A percentile compares a stretch with the other conserved stretches of the same genome.
Conservation (phyloP, 2,888 invertebrate genomes). For the Keiferia lycopersicella region DNA sequence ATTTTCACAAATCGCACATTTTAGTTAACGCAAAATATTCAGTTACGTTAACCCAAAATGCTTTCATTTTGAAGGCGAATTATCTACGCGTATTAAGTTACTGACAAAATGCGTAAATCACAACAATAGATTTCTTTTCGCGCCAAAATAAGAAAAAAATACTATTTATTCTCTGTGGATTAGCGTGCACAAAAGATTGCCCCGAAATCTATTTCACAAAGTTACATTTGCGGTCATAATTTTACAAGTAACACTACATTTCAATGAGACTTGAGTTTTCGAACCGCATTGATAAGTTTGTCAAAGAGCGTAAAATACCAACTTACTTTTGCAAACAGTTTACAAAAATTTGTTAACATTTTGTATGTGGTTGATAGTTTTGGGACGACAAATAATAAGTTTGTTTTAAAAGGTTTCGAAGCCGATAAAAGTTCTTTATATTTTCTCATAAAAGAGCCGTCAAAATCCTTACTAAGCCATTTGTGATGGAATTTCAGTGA, state of each 20-base stretch:
- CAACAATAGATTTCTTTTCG: conserved; percentile 34
- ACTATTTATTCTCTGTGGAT: conserved; percentile 45
- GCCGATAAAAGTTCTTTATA: conserved; percentile 16
- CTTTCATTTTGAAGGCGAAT: conserved; percentile 18
- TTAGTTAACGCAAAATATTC: background rate
- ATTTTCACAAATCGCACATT: too few relatives aligned
- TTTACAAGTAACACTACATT: background rate
- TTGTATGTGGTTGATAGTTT: background rate
- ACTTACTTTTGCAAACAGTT: background rate
- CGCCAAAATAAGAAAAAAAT: conserved; percentile 39
- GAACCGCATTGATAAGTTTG: background rate
- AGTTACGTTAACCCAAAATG: conserved; percentile 21
- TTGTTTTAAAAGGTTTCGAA: background rate
- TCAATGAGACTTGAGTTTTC: background rate
- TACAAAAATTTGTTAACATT: background rate
- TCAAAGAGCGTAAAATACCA: background rate
- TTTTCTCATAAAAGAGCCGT: conserved; percentile 24
- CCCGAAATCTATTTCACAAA: conserved; percentile 14
- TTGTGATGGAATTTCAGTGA: conserved; percentile 29
- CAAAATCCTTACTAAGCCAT: conserved; percentile 34
- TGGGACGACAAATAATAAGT: background rate
- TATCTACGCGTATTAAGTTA: conserved; percentile 38
- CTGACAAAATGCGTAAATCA: conserved; percentile 34
- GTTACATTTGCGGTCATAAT: conserved; percentile 1
- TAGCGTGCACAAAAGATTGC: conserved; percentile 46